These are phyloP conservation scores for Emydoidea blandingii DNA, from an alignment of 2,797 vertebrate species.

Conservation along the genomic window DNA sequence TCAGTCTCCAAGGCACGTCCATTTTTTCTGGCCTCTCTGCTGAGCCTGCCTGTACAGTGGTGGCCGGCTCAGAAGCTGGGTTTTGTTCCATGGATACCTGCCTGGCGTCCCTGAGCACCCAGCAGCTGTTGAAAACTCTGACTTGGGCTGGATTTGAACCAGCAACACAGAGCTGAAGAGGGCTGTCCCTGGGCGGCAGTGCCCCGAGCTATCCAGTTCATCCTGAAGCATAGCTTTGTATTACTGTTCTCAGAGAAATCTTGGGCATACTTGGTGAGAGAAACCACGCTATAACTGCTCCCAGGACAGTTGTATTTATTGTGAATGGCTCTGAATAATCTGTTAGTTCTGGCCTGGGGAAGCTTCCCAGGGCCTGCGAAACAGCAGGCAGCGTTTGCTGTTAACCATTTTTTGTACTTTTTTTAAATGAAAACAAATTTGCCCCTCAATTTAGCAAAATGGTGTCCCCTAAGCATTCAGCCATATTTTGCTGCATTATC, in stretches of 20 bases:
- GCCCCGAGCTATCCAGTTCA: background rate
- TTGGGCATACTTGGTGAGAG: background rate
- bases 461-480: background rate
- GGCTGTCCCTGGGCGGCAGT: background rate
- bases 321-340: background rate
- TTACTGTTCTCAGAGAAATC: background rate
- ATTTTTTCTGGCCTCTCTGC: background rate
- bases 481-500: background rate
- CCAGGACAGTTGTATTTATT: background rate
- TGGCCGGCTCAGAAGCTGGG: accelerated
- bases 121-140: background rate
- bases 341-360: background rate
- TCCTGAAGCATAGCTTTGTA: no score
- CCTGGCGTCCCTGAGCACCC: background rate
- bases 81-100: background rate
- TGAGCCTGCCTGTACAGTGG: accelerated
- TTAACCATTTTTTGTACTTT: background rate
- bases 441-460: background rate
- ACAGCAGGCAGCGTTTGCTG: background rate
- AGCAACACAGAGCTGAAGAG: background rate
- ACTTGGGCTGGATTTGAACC: background rate
- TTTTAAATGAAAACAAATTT: background rate
- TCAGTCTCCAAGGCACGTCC: accelerated
- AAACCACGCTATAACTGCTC: background rate
- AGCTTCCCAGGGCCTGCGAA: background rate